phyloP scores from a whole-genome alignment of 2,888 invertebrate species.

The Pinctada fucata region DNA sequence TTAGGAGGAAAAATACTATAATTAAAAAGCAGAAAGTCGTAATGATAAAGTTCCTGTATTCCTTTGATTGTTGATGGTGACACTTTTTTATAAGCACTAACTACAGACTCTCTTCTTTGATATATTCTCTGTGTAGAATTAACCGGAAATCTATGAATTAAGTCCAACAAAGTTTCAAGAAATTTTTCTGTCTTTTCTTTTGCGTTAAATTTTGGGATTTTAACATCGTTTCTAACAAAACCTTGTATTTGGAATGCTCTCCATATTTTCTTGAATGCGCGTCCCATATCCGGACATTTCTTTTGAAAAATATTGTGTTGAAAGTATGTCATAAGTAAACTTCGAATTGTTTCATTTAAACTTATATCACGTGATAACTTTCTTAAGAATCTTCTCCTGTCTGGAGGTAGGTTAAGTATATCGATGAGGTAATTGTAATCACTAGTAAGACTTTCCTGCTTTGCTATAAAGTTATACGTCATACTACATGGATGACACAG shows the following conservation, averaged over 20 bases:
- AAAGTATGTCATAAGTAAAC: neutral
- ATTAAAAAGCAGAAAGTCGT: slow-evolving; percentile 15
- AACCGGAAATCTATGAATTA: neutral
- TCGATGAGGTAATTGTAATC: slow-evolving; percentile 10
- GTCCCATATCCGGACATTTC: neutral
- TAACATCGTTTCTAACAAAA: neutral
- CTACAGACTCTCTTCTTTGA: slow-evolving; percentile 4
- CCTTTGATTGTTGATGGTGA: neutral
- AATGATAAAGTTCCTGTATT: slow-evolving; percentile 1
- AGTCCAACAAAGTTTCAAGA: neutral
- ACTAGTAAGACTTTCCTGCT: slow-evolving; percentile 5
- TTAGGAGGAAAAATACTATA: slow-evolving; percentile 6
- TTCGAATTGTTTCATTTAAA: neutral
- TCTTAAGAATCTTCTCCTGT: neutral
- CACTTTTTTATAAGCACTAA: slow-evolving; percentile 6
- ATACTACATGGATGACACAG: slow-evolving; percentile 19
- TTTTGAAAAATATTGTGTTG: neutral
- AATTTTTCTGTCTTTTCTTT: neutral
- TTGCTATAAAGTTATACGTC: slow-evolving; percentile 4
- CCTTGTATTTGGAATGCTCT: slow-evolving; percentile 17
- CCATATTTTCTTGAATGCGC: neutral
- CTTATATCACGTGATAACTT: neutral
- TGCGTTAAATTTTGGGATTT: neutral
- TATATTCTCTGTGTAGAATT: neutral
- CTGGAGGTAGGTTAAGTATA: neutral